Conservation (phyloP, 1,140 invertebrate genomes). For the Melipona quadrifasciata region DNA sequence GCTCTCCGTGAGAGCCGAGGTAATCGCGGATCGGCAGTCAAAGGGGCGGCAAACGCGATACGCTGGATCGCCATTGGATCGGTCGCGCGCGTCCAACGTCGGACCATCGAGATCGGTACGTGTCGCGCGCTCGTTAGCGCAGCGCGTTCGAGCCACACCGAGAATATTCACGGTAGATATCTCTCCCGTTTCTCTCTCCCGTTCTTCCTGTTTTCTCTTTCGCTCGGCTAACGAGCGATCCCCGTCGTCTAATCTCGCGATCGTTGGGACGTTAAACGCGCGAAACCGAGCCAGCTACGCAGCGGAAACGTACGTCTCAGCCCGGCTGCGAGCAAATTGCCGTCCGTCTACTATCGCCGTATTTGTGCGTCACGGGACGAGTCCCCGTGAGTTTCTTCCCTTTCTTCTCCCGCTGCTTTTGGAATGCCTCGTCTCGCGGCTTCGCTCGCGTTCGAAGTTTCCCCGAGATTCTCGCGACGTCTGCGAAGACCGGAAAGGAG, state of each 20-base stretch:
- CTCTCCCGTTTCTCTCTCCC: neutral
- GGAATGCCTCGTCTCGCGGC: neutral
- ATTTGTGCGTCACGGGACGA: constrained; percentile 26
- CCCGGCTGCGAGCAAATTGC: constrained; percentile 49
- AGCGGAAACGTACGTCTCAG: constrained; percentile 48
- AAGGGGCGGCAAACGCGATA: constrained; percentile 41
- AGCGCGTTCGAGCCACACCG: constrained; percentile 21
- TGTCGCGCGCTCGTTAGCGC: constrained; percentile 61
- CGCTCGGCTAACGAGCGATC: constrained; percentile 35
- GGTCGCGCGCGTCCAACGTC: constrained; percentile 27
- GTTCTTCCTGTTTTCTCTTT: neutral
- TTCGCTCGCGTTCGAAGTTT: neutral
- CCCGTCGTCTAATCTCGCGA: constrained; percentile 50
- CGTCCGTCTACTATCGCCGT: constrained; percentile 56
- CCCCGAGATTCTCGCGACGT: neutral
- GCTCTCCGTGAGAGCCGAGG: neutral
- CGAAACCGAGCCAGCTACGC: constrained; percentile 41
- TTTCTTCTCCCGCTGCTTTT: neutral
- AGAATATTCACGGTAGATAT: constrained; percentile 22
- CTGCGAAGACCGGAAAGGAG: neutral
- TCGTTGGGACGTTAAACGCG: constrained; percentile 62
- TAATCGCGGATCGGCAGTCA: constrained; percentile 56
- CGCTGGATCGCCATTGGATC: neutral
- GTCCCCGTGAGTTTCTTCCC: neutral
- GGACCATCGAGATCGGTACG: constrained; percentile 49